A percentile compares a stretch with the other conserved stretches of the same genome.
phyloP scores from a whole-genome alignment of 2,113 vertebrate species.

The Platycercus adscitus region DNA sequence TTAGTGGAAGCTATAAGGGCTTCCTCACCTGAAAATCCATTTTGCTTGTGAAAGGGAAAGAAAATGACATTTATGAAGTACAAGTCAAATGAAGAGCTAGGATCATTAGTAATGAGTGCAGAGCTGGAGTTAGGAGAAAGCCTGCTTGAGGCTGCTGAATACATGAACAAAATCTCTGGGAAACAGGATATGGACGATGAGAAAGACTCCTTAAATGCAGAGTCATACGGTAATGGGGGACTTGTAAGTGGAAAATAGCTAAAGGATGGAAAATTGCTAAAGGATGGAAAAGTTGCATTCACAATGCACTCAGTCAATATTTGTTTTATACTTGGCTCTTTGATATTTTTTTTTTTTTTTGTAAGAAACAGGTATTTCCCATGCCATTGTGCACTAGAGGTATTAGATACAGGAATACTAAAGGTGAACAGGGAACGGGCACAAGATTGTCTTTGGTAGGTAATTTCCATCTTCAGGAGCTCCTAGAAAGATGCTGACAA shows the following conservation, averaged over 20 bases:
- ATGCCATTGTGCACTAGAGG: fast-evolving
- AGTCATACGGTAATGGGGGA: background rate
- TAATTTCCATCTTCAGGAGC: background rate
- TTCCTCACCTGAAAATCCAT: background rate
- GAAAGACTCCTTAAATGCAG: background rate
- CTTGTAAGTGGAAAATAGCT: background rate
- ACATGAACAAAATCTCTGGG: background rate
- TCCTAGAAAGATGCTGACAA: background rate
- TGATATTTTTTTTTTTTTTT: background rate
- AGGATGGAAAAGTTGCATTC: background rate
- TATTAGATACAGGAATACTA: background rate
- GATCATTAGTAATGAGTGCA: background rate
- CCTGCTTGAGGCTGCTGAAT: background rate
- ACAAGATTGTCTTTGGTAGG: background rate
- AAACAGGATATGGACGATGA: background rate
- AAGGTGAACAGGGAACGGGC: background rate
- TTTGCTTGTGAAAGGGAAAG: background rate
- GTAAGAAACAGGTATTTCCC: background rate
- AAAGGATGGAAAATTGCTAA: background rate
- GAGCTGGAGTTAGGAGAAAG: background rate
- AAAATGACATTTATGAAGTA: fast-evolving
- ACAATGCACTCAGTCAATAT: background rate
- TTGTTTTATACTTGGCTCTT: background rate
- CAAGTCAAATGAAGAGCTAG: background rate
- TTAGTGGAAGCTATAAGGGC: background rate